These are phyloP conservation scores for Homarus gammarus DNA, from an alignment of 2,888 invertebrate species.

Conservation along the genomic window DNA sequence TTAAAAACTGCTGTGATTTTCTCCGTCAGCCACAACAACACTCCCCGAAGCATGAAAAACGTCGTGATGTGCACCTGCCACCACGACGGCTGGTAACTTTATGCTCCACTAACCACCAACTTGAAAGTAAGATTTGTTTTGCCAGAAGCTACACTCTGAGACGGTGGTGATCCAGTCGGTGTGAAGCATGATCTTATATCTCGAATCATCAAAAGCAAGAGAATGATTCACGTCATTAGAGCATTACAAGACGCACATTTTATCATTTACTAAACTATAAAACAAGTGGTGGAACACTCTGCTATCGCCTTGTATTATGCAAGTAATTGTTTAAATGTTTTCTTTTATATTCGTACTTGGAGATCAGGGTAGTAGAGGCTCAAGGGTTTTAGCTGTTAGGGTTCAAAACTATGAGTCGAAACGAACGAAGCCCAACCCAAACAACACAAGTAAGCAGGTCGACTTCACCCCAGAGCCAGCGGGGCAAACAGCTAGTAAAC, in stretches of 20 bases:
- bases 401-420: background rate
- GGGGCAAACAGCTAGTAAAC: background rate
- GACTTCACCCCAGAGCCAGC: background rate
- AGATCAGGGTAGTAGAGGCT: background rate
- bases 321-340: too few relatives aligned
- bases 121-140: background rate
- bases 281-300: background rate
- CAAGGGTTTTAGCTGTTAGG: background rate
- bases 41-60: too few relatives aligned
- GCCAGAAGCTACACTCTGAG: background rate
- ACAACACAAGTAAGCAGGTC: background rate
- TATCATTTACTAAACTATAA: background rate
- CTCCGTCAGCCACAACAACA: too few relatives aligned
- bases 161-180: background rate
- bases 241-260: background rate
- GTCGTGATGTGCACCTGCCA: background rate
- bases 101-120: background rate
- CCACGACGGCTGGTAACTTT: background rate
- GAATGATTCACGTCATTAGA: too few relatives aligned
- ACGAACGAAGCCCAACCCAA: background rate
- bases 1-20: too few relatives aligned
- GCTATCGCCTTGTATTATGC: background rate
- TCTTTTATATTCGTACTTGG: too few relatives aligned
- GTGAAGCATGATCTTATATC: background rate
- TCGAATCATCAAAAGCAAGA: background rate